phyloP scores from a whole-genome alignment of 1,140 invertebrate species.

The Zaprionus inermis region DNA sequence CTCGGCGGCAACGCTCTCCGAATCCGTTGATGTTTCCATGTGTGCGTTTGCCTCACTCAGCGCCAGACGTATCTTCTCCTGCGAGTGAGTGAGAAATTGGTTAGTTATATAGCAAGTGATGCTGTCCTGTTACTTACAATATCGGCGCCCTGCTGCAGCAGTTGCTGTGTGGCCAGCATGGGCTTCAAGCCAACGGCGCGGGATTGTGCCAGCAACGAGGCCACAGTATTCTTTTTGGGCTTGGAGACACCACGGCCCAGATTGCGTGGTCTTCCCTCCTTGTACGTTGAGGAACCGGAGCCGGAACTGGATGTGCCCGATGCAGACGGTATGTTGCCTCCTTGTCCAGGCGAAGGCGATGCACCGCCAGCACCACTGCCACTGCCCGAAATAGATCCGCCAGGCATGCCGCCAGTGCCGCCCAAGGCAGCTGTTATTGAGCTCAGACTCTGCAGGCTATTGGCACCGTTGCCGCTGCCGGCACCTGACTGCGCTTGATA shows the following conservation, averaged over 20 bases:
- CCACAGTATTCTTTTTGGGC: slow-evolving; percentile 96
- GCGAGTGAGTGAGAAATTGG: background rate
- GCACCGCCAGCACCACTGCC: slow-evolving; percentile 50
- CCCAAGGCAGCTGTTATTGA: slow-evolving; percentile 83
- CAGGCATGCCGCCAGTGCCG: slow-evolving; percentile 66
- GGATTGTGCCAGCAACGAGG: slow-evolving; percentile 92
- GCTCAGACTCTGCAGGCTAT: slow-evolving; percentile 82
- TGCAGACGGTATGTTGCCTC: slow-evolving; percentile 9
- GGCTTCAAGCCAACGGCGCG: slow-evolving; percentile 89
- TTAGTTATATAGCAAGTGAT: background rate
- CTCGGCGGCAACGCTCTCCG: slow-evolving; percentile 85
- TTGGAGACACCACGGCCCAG: slow-evolving; percentile 93
- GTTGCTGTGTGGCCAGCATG: slow-evolving; percentile 85
- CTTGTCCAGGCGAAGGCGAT: slow-evolving; percentile 60
- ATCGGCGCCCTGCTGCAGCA: slow-evolving; percentile 84
- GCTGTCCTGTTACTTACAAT: slow-evolving; percentile 66
- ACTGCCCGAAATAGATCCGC: slow-evolving; percentile 70
- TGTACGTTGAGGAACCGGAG: slow-evolving; percentile 76
- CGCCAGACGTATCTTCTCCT: slow-evolving; percentile 85
- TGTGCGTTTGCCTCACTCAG: slow-evolving; percentile 84
- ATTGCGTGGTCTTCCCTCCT: slow-evolving; percentile 91
- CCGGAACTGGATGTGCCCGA: slow-evolving; percentile 43
- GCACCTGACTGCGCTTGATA: slow-evolving; percentile 49
- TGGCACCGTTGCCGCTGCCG: slow-evolving; percentile 22
- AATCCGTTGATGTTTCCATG: slow-evolving; percentile 85